Percentiles rank a stretch among this genome's conserved stretches.
Conservation (phyloP, 2,888 invertebrate species). For the Agrotis clavis region DNA sequence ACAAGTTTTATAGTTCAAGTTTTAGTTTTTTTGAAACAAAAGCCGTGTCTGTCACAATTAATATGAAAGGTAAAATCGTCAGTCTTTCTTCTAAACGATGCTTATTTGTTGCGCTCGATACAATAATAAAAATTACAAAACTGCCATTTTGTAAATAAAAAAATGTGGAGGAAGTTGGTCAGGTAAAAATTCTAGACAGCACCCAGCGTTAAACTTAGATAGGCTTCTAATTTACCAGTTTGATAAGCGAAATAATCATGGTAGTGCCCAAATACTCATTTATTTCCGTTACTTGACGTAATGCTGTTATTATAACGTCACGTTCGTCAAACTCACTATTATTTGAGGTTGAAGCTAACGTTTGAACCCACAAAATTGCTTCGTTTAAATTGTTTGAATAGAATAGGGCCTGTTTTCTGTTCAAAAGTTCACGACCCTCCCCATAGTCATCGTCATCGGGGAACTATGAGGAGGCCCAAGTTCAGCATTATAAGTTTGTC, state of each 20-base stretch:
- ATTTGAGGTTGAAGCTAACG: background rate
- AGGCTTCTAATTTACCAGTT: conserved; percentile 12
- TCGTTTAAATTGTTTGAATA: background rate
- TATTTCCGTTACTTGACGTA: conserved; percentile 16
- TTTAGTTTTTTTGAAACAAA: too few species aligned
- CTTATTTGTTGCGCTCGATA: too few species aligned
- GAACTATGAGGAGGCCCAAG: background rate
- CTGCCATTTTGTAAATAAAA: too few species aligned
- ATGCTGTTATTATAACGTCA: background rate
- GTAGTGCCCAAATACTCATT: background rate
- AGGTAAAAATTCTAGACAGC: too few species aligned
- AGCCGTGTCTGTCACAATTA: too few species aligned
- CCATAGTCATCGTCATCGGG: background rate
- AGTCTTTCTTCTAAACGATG: too few species aligned
- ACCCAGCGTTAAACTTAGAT: too few species aligned
- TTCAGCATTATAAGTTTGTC: background rate
- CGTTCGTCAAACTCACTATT: background rate
- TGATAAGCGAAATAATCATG: conserved; percentile 15
- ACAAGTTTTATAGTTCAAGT: too few species aligned
- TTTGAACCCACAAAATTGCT: background rate
- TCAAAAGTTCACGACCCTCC: background rate
- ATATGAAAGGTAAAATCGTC: too few species aligned
- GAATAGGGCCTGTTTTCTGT: background rate
- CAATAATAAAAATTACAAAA: too few species aligned
- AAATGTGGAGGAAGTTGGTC: too few species aligned